Percentiles rank a stretch among this genome's conserved stretches.
phyloP scores from a whole-genome alignment of 2,797 vertebrate species.

The Pogonophryne albipinna region DNA sequence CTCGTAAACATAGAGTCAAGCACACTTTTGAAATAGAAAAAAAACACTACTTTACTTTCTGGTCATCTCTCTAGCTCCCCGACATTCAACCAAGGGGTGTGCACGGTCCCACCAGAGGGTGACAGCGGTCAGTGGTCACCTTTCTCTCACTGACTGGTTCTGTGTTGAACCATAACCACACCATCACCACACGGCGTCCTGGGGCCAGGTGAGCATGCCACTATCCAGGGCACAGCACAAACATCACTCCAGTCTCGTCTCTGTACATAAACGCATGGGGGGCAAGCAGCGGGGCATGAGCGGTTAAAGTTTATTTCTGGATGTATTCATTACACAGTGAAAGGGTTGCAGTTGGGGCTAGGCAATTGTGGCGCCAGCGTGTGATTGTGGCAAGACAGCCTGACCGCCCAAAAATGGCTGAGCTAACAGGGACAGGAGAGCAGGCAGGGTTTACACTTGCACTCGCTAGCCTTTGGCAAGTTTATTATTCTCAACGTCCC shows the following conservation, averaged over 20 bases:
- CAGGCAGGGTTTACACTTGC: conserved; percentile 82
- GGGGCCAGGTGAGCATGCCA: conserved; percentile 80
- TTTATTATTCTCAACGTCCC: conserved; percentile 56
- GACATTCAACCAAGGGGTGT: conserved; percentile 50
- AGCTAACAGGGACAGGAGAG: conserved; percentile 89
- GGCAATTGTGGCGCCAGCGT: conserved; percentile 91
- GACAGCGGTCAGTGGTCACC: conserved; percentile 75
- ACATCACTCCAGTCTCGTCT: conserved; percentile 86
- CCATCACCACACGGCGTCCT: conserved; percentile 69
- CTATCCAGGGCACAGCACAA: conserved; percentile 75
- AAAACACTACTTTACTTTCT: conserved; percentile 54
- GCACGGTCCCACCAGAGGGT: conserved; percentile 57
- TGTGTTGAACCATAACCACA: conserved; percentile 78
- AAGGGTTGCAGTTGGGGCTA: conserved; percentile 90
- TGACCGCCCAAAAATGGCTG: conserved; percentile 95
- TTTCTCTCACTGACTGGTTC: conserved; percentile 74
- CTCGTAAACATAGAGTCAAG: conserved; percentile 29
- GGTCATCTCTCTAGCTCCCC: conserved; percentile 47
- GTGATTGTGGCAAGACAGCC: conserved; percentile 97
- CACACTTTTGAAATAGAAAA: conserved; percentile 51
- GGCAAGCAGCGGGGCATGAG: conserved; percentile 78
- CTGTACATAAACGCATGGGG: conserved; percentile 74
- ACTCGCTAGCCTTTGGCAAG: conserved; percentile 67
- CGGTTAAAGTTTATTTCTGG: conserved; percentile 92
- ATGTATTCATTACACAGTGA: conserved; percentile 94